Base-by-base conservation (phyloP, 2,888 invertebrate species). In the Gordius sp. region DNA sequence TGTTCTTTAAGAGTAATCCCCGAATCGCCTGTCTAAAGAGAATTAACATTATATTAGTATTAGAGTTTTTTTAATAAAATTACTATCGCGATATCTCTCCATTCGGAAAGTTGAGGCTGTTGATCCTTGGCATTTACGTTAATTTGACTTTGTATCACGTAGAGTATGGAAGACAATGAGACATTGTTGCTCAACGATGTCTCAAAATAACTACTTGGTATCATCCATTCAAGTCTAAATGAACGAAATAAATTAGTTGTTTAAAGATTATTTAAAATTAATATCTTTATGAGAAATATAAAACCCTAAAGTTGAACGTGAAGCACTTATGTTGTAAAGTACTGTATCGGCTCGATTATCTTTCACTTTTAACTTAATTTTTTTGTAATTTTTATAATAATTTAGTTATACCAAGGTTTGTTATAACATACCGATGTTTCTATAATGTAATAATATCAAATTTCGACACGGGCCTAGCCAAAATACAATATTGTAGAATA, bases 21-120 rank as follows among this genome's bases (percentile, higher is more conserved):
- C 55, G 25, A 25, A 55, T 25, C 20, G 47, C 20, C 20, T 4
- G 47, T 47, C 47, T 47, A 13, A n/a, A n/a, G n/a, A n/a, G n/a
- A n/a, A n/a, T n/a, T n/a, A n/a, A n/a, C n/a, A n/a, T n/a, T n/a
- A n/a, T n/a, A n/a, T n/a, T n/a, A n/a, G n/a, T n/a, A n/a, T n/a
- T n/a, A n/a, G n/a, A n/a, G n/a, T n/a, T n/a, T 33, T 33, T 33
- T 13, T 33, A 33, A 33, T 4, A 47, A 8, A 47, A 8, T 47
- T 47, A 47, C 47, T 47, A 47, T 47, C 4, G 47, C 47, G 4
- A 47, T 47, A 47, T 47, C 47, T 47, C 23, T 47, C 47, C 47
- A 47, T 47, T 47, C 47, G 23, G 13, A n/a, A 8, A 33, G 39
- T n/a, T 33, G 39, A 33, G 8, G 39, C 8, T 33, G 39, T n/a